Percentiles rank a stretch among this genome's conserved stretches.
Evolutionary conservation across 2,888 invertebrate genomes (phyloP).

Genomic region (Saturnia japonica): DNA sequence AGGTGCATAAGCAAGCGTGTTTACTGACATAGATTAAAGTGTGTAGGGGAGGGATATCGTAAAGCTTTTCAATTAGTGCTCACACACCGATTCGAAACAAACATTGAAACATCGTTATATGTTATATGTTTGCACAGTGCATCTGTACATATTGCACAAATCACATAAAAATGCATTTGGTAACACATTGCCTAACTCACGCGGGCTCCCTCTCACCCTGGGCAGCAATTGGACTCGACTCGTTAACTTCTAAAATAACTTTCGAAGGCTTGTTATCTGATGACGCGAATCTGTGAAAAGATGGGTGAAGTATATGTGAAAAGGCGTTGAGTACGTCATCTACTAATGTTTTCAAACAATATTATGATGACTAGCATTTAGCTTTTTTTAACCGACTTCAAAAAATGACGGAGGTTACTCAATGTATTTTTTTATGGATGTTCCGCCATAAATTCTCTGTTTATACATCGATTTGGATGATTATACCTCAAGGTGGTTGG

Average conservation of each 20-base stretch:
- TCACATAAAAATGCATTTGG: slow-evolving; percentile 4
- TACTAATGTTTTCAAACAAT: background rate
- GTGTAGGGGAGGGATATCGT: background rate
- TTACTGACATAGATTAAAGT: background rate
- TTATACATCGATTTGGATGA: too few species aligned
- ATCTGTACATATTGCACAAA: slow-evolving; percentile 1
- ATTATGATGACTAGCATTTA: background rate
- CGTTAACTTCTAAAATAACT: slow-evolving; percentile 13
- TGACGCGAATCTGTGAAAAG: slow-evolving; percentile 9
- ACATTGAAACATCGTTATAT: background rate
- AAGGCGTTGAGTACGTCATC: background rate
- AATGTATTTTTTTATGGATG: too few species aligned
- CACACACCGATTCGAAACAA: slow-evolving; percentile 5
- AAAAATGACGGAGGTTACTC: too few species aligned
- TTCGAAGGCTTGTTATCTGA: slow-evolving; percentile 10
- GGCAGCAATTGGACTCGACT: slow-evolving; percentile 1
- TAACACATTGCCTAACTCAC: slow-evolving; percentile 6
- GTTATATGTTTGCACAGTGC: background rate
- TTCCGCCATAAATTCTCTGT: too few species aligned
- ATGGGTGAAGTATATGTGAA: background rate
- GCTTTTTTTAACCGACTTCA: too few species aligned
- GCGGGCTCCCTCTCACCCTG: background rate
- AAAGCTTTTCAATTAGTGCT: slow-evolving; percentile 3
- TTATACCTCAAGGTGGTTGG: too few species aligned
- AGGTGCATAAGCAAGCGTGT: slow-evolving; percentile 7